Evolutionary conservation across 2,888 invertebrate species (phyloP), one percentile per base, ranked within the genome.

Genomic region (Chouioia cunea): DNA sequence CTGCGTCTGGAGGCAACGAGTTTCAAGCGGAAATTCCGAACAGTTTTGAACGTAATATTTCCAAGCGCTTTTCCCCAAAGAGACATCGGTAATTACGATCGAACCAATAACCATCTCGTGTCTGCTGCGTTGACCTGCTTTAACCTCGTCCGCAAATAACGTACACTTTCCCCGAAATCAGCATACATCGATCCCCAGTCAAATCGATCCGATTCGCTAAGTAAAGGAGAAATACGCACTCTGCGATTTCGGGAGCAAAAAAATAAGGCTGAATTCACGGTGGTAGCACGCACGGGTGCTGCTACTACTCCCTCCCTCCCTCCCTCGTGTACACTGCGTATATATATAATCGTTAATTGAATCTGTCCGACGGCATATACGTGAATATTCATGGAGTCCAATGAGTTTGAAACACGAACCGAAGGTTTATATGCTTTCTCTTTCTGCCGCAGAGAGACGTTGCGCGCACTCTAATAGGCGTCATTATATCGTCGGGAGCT

Each of bases 321-420:
- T 6, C 6, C 12, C 36, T 36, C 36, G 36, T 8, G 36, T 12
- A 36, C 36, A n/a, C n/a, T n/a, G n/a, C n/a, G n/a, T n/a, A n/a
- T n/a, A n/a, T n/a, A n/a, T n/a, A n/a, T n/a, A n/a, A 76, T 74
- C 72, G 70, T 65, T 71, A 67, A 74, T 75, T 70, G 70, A 75
- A 74, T 74, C 73, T 71, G 58, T 47, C 66, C 62, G 52, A 20
- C 22, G 52, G 50, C 23, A 36, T 23, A 18, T 15, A 50, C 52
- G 59, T 50, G 48, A 68, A 71, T 68, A 68, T 68, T 68, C 56
- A 52, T 70, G 59, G 64, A 59, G 22, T 65, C 50, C 54, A 62
- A 70, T 65, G 62, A 65, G 59, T 70, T 16, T 50, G 43, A 44
- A 53, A 44, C 67, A 64, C 66, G 67, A 67, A 67, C 58, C 36